Base-by-base conservation (phyloP, 2,113 vertebrate species). In the Halichoerus grypus region DNA sequence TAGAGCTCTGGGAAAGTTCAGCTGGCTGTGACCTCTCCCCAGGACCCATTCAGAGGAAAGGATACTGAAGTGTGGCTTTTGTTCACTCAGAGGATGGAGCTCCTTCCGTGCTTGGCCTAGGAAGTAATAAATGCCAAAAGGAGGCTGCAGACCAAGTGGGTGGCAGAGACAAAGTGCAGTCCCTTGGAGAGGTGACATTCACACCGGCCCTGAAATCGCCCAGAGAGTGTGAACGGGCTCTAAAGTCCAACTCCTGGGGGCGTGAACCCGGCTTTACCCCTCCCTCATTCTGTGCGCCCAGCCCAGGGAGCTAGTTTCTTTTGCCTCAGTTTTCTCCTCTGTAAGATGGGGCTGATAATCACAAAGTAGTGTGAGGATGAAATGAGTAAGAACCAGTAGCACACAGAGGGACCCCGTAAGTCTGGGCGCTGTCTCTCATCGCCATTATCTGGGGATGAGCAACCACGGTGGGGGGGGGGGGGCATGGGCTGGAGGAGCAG, bases 341-440 rank as follows among this genome's bases (percentile, higher is more conserved):
- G 22, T 69, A 33, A 67, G 67, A 69, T 55, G 65, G 53, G 39
- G 51, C 26, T 72, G 74, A 24, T 46, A n/a, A n/a, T 77, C 61
- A 61, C 33, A 31, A 19, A 49, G 65, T 3, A 84, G 19, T 11
- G 1, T 39, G 36, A 22, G 39, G 69, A 36, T 5, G 6, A 4
- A 53, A 1, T 1, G 10, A 71, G 15, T 9, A 19, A 51, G 53
- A 89, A 51, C 18, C 31, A 33, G 39, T 16, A 21, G 21, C 9
- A 10, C 16, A 12, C 10, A 19, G 22, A 46, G 55, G 13, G 0
- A 3, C 51, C 12, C 3, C 0, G 0, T 18, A 16, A 59, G 33
- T 2, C 28, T 3, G 12, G 57, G n/a, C 19, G 28, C 36, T 24
- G 36, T 61, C 15, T 31, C 46, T 24, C 4, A 0, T 36, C 1